Conservation (phyloP, 2,113 vertebrate species). For the Candoia aspera region DNA sequence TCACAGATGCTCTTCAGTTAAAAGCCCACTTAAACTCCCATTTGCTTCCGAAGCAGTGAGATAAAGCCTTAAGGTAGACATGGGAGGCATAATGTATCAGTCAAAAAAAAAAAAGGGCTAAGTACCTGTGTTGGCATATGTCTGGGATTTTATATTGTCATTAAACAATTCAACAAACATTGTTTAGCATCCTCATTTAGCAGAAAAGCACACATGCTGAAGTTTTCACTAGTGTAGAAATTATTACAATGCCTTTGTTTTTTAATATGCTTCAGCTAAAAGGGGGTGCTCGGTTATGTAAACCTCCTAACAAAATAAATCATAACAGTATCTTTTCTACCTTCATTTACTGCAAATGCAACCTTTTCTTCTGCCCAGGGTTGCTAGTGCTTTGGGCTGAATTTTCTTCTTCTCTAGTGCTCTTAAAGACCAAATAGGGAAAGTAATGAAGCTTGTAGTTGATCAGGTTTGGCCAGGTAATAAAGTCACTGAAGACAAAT, state of each 20-base stretch:
- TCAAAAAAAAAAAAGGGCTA: not conserved
- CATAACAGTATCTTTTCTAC: not conserved
- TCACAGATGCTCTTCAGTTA: conserved; percentile 11
- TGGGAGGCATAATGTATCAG: conserved; percentile 20
- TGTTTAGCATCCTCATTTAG: not conserved
- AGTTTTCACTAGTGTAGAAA: not conserved
- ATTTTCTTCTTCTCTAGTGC: not conserved
- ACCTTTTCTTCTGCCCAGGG: too few species aligned
- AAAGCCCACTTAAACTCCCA: not conserved
- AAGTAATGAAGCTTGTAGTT: not conserved
- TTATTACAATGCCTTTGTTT: not conserved
- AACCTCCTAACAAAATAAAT: not conserved
- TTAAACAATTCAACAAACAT: conserved; percentile 6
- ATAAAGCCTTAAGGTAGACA: conserved; percentile 23
- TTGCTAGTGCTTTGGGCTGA: not conserved
- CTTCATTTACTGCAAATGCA: not conserved
- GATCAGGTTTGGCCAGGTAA: not conserved
- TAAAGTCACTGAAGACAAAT: not conserved
- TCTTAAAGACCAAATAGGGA: not conserved
- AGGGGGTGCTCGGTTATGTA: not conserved
- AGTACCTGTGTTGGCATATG: not conserved
- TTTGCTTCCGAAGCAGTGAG: conserved; percentile 14
- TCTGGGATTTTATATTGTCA: not conserved
- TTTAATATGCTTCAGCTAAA: not conserved
- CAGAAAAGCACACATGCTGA: not conserved